Base-by-base conservation (phyloP, 2,797 vertebrate genomes). In the Neosilurus mollespiculum region DNA sequence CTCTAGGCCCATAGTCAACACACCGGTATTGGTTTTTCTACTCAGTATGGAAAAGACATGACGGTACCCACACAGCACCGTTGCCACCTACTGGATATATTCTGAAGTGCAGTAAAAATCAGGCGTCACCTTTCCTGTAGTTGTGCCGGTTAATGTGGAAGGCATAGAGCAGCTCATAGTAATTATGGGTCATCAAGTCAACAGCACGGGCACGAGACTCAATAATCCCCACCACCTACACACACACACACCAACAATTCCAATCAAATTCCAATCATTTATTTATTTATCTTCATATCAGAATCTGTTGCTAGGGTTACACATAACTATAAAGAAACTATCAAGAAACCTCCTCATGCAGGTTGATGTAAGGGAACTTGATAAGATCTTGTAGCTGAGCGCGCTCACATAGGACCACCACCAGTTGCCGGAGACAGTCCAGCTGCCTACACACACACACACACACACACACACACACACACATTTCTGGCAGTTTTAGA, bases 61-160 rank as follows among this genome's bases (percentile, higher is more conserved):
- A 37, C 26, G 9, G 64, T 8, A 2, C 9, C 37, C 16, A 9
- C 65, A 18, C 11, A 9, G 15, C 30, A 43, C 11, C 30, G 4
- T 5, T 10, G 14, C 20, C 67, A 18, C 20, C 67, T 49, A 22
- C 37, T 69, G 67, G 37, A 69, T 2, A 11, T 6, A 49, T 12
- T 49, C 37, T 70, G 67, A 22, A 49, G 9, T 49, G 67, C 67
- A 70, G 67, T 70, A 5, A 69, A 22, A 18, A 61, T 2, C 15
- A 18, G 9, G 51, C 4, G 30, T 83, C 81, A 98, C 98, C 97
- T 94, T 99, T 99, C 82, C 98, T 94, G 90, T 97, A 99, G 92
- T 99, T 99, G 93, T 99, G 96, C 10, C 97, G 95, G 90, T 96
- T 95, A 90, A 99, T 93, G 84, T 99, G 98, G 90, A 99, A 99